phyloP scores from a whole-genome alignment of 2,113 vertebrate species.

The Myanophis thanlyinensis region DNA sequence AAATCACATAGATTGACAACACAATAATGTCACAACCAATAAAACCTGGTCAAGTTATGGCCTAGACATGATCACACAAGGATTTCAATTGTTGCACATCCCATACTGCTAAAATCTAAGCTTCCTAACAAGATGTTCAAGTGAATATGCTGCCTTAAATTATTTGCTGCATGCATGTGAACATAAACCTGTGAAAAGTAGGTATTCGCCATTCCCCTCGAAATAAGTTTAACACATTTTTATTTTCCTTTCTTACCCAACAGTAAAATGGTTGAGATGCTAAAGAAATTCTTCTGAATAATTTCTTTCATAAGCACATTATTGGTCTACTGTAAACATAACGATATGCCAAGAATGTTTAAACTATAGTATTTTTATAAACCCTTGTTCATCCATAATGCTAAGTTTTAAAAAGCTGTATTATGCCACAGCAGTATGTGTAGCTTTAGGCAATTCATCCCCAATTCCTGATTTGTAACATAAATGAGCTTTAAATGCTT shows the following conservation, averaged over 20 bases:
- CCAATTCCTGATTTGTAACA: background rate
- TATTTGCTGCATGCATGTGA: accelerated
- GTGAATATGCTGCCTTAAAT: background rate
- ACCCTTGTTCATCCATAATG: background rate
- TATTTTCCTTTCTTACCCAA: background rate
- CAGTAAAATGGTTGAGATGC: background rate
- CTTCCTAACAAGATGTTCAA: background rate
- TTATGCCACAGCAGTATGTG: background rate
- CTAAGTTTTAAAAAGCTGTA: background rate
- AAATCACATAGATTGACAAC: background rate
- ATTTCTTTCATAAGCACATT: background rate
- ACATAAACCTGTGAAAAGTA: background rate
- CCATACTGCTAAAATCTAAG: background rate
- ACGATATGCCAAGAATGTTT: background rate
- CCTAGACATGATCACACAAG: background rate
- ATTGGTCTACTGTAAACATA: background rate
- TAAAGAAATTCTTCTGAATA: background rate
- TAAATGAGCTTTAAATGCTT: background rate
- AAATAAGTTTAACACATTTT: background rate
- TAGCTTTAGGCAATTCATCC: background rate
- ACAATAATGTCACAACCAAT: background rate
- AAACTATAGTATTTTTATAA: background rate
- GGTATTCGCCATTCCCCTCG: background rate
- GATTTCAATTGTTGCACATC: background rate
- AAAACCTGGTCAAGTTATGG: background rate